These are phyloP conservation scores for Biston stratarius DNA, from an alignment of 2,888 invertebrate genomes.

Conservation along the genomic window DNA sequence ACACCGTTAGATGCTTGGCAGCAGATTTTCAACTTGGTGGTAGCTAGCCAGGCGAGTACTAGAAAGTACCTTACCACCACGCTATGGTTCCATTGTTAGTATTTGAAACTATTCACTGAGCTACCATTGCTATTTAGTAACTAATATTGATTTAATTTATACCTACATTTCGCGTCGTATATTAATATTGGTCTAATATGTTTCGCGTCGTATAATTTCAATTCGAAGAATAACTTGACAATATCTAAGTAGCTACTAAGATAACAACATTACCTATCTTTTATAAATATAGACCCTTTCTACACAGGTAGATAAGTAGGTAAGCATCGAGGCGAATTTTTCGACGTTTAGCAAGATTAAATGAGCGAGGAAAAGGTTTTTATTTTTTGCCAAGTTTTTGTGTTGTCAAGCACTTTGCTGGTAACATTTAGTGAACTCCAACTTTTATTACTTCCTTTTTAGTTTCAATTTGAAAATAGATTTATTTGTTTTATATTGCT, in stretches of 20 bases:
- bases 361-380: slow-evolving; percentile 52
- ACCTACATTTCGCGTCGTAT: too few species aligned
- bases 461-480: not conserved
- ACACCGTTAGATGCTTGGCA: too few species aligned
- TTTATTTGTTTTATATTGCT: not conserved
- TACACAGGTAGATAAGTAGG: slow-evolving; percentile 42
- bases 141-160: not conserved
- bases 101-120: too few species aligned
- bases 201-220: too few species aligned
- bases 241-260: not conserved
- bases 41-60: too few species aligned
- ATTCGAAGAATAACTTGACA: too few species aligned
- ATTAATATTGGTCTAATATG: too few species aligned
- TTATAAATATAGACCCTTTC: slow-evolving; percentile 9
- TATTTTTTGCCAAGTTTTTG: slow-evolving; percentile 44
- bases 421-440: slow-evolving; percentile 34
- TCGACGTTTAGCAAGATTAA: slow-evolving; percentile 55
- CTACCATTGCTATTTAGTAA: not conserved
- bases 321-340: slow-evolving; percentile 44
- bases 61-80: too few species aligned
- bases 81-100: too few species aligned
- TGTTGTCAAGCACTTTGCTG: slow-evolving; percentile 51
- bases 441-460: not conserved
- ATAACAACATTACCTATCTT: not conserved
- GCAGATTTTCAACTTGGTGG: too few species aligned